Conservation (phyloP, 2,888 invertebrate species). For the Nymphalis c-album region DNA sequence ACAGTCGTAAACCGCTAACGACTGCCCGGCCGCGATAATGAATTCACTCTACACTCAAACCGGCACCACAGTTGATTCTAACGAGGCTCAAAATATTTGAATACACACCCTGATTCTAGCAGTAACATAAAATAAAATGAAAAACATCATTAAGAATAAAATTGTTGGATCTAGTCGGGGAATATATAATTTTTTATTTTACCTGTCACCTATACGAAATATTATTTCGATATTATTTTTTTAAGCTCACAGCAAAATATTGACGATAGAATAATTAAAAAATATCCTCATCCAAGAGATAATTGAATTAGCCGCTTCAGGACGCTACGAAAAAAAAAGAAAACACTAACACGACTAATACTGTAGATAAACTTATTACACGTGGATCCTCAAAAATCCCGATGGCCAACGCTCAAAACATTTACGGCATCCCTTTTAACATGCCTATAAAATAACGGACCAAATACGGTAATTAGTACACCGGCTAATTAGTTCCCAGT, state of each 20-base stretch:
- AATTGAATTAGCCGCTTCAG: conserved; percentile 11
- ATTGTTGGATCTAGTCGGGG: conserved; percentile 10
- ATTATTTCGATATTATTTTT: not conserved
- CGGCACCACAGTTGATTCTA: conserved; percentile 55
- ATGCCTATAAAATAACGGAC: conserved; percentile 41
- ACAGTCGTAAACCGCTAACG: conserved; percentile 74
- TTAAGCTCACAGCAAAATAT: not conserved
- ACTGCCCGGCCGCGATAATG: conserved; percentile 73
- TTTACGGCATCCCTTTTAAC: conserved; percentile 34
- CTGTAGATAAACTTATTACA: conserved; percentile 29
- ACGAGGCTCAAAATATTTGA: conserved; percentile 56
- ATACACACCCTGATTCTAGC: conserved; percentile 44
- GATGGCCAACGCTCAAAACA: conserved; percentile 27
- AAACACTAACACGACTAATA: conserved; percentile 7
- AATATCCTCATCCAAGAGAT: conserved; percentile 15
- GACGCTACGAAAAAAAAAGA: conserved; percentile 4
- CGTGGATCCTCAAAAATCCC: conserved; percentile 26
- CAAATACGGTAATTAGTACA: conserved; percentile 47
- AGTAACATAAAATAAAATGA: conserved; percentile 39
- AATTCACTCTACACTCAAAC: conserved; percentile 69
- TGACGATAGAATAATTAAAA: not conserved
- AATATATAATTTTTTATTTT: not conserved
- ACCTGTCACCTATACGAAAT: not conserved
- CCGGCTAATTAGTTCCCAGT: conserved; percentile 42
- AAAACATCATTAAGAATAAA: conserved; percentile 46